These are phyloP conservation scores for Rhyacophila evoluta DNA, from an alignment of 2,888 invertebrate genomes.

Conservation along the genomic window DNA sequence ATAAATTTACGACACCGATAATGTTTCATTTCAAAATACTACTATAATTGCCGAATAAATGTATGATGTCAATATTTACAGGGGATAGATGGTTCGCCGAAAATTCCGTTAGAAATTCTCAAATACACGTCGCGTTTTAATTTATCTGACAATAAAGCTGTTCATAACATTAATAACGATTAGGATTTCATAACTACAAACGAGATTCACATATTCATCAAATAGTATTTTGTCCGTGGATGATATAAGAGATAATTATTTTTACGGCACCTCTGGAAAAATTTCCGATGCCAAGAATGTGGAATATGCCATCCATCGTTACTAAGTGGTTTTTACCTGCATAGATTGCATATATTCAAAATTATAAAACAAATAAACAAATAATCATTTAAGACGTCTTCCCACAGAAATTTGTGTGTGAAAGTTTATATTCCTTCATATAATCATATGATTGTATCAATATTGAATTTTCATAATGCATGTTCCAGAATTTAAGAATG, in stretches of 20 bases:
- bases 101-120: not conserved
- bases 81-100: not conserved
- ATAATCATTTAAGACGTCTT: no score
- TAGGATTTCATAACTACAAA: not conserved
- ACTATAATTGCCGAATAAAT: not conserved
- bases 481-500: no score
- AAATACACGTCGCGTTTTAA: not conserved
- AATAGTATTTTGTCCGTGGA: not conserved
- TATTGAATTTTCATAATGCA: no score
- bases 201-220: not conserved
- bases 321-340: not conserved
- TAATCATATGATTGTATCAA: no score
- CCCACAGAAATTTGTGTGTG: no score
- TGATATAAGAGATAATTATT: not conserved
- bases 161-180: not conserved
- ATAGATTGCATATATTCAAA: no score
- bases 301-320: not conserved
- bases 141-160: not conserved
- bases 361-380: no score
- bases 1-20: no score
- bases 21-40: not conserved
- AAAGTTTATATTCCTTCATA: no score
- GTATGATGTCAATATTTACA: not conserved
- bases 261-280: not conserved
- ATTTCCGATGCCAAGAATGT: not conserved